These are phyloP conservation scores for Drosophila peninsularis DNA, from an alignment of 2,888 invertebrate genomes.

Conservation along the genomic window DNA sequence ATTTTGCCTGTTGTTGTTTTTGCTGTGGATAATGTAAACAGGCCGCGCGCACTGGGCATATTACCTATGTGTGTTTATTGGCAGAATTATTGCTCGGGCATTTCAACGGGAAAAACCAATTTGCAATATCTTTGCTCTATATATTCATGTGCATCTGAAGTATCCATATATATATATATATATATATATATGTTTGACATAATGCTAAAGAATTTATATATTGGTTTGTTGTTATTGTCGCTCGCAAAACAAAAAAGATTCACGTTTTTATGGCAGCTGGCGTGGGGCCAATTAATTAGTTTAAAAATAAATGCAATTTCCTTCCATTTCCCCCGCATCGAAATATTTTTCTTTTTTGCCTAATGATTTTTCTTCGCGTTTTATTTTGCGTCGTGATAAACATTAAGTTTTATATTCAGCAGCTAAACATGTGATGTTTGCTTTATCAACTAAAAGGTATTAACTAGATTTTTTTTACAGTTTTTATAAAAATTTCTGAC, in stretches of 20 bases:
- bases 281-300: conserved; percentile 72
- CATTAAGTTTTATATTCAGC: conserved; percentile 17
- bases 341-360: conserved; percentile 12
- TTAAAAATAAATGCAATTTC: conserved; percentile 75
- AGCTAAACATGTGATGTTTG: conserved; percentile 12
- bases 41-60: conserved; percentile 18
- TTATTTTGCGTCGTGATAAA: conserved; percentile 44
- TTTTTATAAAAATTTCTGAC: conserved; percentile 1
- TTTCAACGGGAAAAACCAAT: conserved; percentile 38
- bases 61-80: conserved; percentile 29
- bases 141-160: conserved; percentile 5
- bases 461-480: neutral
- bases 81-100: conserved; percentile 33
- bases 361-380: conserved; percentile 24
- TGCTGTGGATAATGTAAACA: conserved; percentile 16
- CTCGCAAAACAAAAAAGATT: conserved; percentile 59
- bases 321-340: conserved; percentile 28
- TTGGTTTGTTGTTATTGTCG: conserved; percentile 34
- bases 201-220: conserved; percentile 43
- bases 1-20: neutral
- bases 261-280: conserved; percentile 80
- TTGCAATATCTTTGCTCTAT: conserved; percentile 28
- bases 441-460: conserved; percentile 19
- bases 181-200: conserved; percentile 40
- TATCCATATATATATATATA: conserved; percentile 16